These are phyloP conservation scores for Lepilemur ruficaudatus DNA, from an alignment of 2,797 vertebrate species.

Conservation along the genomic window DNA sequence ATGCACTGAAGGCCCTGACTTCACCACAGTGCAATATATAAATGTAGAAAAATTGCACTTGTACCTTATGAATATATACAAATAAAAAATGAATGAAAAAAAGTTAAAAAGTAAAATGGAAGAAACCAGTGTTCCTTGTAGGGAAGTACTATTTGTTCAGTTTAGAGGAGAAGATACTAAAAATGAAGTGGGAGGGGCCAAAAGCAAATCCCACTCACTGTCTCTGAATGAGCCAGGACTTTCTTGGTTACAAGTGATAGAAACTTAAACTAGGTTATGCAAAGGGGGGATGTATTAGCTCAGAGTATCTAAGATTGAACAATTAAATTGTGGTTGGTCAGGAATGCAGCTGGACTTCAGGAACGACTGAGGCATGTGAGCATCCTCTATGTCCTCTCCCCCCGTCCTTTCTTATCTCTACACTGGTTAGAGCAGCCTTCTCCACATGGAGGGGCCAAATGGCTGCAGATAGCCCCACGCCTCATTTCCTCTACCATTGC, in stretches of 20 bases:
- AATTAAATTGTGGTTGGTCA: not conserved
- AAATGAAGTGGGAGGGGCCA: not conserved
- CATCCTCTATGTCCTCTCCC: accelerated
- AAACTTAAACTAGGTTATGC: not conserved
- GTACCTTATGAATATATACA: not conserved
- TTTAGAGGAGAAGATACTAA: not conserved
- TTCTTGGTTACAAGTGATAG: not conserved
- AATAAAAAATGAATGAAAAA: not conserved
- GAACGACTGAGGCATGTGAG: not conserved
- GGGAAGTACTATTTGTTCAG: not conserved
- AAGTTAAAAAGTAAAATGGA: not conserved
- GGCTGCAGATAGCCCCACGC: too few relatives aligned
- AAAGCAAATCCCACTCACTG: not conserved
- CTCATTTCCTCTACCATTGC: not conserved
- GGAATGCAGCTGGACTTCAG: not conserved
- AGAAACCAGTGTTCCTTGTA: not conserved
- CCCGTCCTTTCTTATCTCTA: not conserved
- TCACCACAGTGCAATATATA: not conserved
- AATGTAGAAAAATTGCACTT: not conserved
- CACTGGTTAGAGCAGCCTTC: not conserved
- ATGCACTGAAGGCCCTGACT: not conserved
- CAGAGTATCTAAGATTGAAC: not conserved
- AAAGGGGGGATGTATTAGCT: not conserved
- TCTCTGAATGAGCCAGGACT: not conserved
- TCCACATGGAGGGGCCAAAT: not conserved